Percentiles rank a stretch among this genome's conserved stretches.
phyloP scores from a whole-genome alignment of 2,113 vertebrate genomes.

The Tamias sibiricus region DNA sequence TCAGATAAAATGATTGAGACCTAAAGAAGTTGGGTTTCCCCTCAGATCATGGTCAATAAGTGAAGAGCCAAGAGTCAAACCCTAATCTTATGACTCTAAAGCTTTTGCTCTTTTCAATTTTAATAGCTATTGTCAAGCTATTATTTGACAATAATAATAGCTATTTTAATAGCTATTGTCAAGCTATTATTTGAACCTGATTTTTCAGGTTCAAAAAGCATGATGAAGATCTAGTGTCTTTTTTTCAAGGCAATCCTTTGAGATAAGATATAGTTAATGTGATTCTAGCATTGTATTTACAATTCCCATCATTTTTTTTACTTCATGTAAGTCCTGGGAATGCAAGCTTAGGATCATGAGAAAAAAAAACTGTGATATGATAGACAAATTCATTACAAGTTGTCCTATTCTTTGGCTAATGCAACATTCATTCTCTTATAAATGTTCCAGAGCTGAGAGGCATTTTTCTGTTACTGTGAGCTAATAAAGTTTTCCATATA shows the following conservation, averaged over 20 bases:
- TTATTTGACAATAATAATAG: too few species aligned
- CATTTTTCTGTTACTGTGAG: constrained; percentile 35
- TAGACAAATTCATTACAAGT: neutral
- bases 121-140: constrained; percentile 7
- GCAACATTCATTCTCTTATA: constrained; percentile 16
- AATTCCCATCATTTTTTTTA: neutral
- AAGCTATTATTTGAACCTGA: too few species aligned
- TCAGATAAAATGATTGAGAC: constrained; percentile 9
- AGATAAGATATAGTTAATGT: constrained; percentile 2
- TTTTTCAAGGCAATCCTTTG: neutral
- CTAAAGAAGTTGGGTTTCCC: neutral
- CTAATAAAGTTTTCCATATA: constrained; percentile 54
- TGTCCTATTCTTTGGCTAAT: neutral
- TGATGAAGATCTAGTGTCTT: neutral
- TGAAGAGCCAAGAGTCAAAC: neutral
- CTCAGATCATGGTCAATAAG: neutral
- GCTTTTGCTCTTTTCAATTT: constrained; percentile 30
- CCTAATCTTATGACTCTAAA: neutral
- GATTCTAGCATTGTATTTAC: neutral
- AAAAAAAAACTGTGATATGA: neutral
- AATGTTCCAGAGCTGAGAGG: neutral
- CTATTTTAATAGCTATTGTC: neutral
- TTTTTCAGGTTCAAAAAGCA: constrained; percentile 29
- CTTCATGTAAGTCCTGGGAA: neutral
- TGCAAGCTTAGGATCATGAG: neutral